Evolutionary conservation across 2,888 invertebrate species (phyloP), one percentile per base, ranked within the genome.

Genomic region (Phlogophora meticulosa): DNA sequence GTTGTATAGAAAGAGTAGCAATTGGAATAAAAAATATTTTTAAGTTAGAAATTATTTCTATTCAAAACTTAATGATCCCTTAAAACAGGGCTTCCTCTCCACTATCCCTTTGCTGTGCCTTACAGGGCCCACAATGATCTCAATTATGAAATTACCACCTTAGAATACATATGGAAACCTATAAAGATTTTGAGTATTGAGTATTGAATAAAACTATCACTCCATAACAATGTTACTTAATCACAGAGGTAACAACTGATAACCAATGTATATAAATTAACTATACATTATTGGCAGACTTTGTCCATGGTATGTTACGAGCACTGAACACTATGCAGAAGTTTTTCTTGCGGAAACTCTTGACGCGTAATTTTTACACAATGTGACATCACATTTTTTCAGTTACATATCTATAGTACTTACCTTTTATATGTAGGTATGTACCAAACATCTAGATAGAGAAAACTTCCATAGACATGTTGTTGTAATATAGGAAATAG

Each of bases 1-100:
- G 40, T 56, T n/a, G 1, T 49, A 46, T 55, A 63, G 45, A 45
- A 72, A 60, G 55, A 55, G 45, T 40, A 34, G 28, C 4, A 24
- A 53, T n/a, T n/a, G n/a, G n/a, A n/a, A n/a, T n/a, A n/a, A n/a
- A n/a, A n/a, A n/a, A n/a, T n/a, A n/a, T n/a, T n/a, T n/a, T n/a
- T n/a, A n/a, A n/a, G n/a, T n/a, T n/a, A n/a, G n/a, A n/a, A n/a
- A n/a, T n/a, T n/a, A n/a, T n/a, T n/a, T n/a, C n/a, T n/a, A n/a
- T n/a, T n/a, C n/a, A n/a, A n/a, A n/a, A n/a, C n/a, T n/a, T n/a
- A n/a, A n/a, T n/a, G n/a, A n/a, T n/a, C n/a, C n/a, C n/a, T n/a
- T n/a, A n/a, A n/a, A n/a, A n/a, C n/a, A n/a, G n/a, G n/a, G n/a
- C n/a, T n/a, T n/a, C n/a, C n/a, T n/a, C n/a, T n/a, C n/a, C n/a